Evolutionary conservation across 2,888 invertebrate species (phyloP).

Genomic region (Campopleginae sp.): DNA sequence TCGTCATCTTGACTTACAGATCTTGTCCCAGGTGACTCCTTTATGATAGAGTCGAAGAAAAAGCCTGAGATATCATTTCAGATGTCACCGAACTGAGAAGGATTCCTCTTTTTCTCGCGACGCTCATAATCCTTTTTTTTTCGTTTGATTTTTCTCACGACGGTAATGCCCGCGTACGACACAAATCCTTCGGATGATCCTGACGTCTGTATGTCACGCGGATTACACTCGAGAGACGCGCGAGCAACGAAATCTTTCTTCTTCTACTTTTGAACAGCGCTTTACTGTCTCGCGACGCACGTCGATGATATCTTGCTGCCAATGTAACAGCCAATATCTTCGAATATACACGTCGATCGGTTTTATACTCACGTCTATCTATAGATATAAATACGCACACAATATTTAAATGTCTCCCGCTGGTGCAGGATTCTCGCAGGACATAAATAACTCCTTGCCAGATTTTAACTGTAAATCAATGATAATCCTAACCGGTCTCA

Average conservation of each 20-base stretch:
- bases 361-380: neutral
- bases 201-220: slow-evolving; percentile 61
- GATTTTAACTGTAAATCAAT: slow-evolving; percentile 61
- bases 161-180: slow-evolving; percentile 51
- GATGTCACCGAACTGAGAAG: slow-evolving; percentile 35
- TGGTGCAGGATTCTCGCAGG: slow-evolving; percentile 55
- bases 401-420: slow-evolving; percentile 37
- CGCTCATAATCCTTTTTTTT: slow-evolving; percentile 53
- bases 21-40: neutral
- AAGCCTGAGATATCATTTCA: neutral
- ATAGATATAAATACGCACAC: neutral
- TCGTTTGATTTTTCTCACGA: slow-evolving; percentile 22
- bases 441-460: slow-evolving; percentile 57
- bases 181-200: slow-evolving; percentile 69
- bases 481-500: slow-evolving; percentile 65
- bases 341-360: neutral
- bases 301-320: slow-evolving; percentile 59
- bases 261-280: slow-evolving; percentile 41
- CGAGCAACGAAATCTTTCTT: slow-evolving; percentile 36
- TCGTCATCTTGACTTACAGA: slow-evolving; percentile 12
- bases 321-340: slow-evolving; percentile 14
- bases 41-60: neutral
- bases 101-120: neutral
- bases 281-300: slow-evolving; percentile 47
- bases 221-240: slow-evolving; percentile 54